Base-by-base conservation (phyloP, 2,888 invertebrate species). In the Bugulina stolonifera region DNA sequence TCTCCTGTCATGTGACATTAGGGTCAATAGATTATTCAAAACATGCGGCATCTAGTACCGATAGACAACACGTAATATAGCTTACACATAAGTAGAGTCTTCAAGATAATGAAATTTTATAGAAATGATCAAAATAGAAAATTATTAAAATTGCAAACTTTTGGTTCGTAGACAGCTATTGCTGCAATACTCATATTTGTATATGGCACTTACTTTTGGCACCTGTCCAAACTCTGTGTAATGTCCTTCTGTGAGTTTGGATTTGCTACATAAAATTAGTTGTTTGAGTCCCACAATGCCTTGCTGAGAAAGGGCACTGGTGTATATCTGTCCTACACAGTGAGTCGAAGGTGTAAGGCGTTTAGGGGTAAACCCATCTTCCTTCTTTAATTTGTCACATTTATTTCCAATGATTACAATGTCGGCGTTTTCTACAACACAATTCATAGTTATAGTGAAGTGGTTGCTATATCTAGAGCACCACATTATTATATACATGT, bases 231-330 rank as follows among this genome's bases (percentile, higher is more conserved):
- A 10, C 32, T 64, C 64, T 10, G 64, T 32, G 34, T 64, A 64
- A 32, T 29, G 32, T 25, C 64, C 64, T 14, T 64, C 64, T 27
- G 64, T 64, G 10, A 64, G 32, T n/a, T 64, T 64, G 10, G 64
- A 64, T 27, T 64, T 64, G 27, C 32, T 32, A 32, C 64, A 64
- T 32, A 64, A 32, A 5, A 64, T 64, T 27, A 64, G 64, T 32
- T 64, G 64, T 32, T 64, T 64, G 2, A 64, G 64, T 5, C 64
- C 64, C 64, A 64, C 27, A 64, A 64, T 64, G 29, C 64, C 64
- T 34, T 64, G 64, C 32, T 64, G 25, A 2, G 64, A 32, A 25
- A 25, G 10, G n/a, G 64, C 64, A 32, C 64, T 64, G 29, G 64
- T 64, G 64, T 32, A 64, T 14, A 64, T 34, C 14, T 27, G 29